Base-by-base conservation (phyloP, 1,140 invertebrate species). In the Eufriesea mexicana region DNA sequence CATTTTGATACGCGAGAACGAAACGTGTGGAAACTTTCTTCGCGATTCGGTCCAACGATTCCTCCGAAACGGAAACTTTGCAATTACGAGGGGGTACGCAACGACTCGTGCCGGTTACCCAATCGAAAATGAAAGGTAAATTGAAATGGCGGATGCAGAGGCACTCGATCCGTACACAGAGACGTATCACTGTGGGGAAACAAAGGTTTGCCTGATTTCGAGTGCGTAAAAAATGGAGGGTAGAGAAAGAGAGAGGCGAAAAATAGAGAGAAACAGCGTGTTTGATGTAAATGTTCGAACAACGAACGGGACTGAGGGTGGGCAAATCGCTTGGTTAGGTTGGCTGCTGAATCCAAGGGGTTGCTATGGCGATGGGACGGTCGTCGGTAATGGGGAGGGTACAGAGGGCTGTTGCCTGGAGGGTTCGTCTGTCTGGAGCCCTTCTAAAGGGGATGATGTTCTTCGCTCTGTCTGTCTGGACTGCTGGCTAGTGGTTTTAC, bases 311-410 rank as follows among this genome's bases (percentile, higher is more conserved):
- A 57, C 20, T 66, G 55, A 61, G 61, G 55, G 47, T 23, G 75
- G 75, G 76, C 42, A 84, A 64, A 74, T 87, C 83, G 87, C 86
- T 88, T 83, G 87, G 86, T 89, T 89, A 84, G 89, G 84, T 61
- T 86, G 76, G 81, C 83, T 87, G 85, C 87, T 86, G 79, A 83
- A 86, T 88, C 80, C 81, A 74, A 87, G 92, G 92, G 91, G 92
- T 92, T 92, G 92, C 92, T 92, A 92, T 92, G 91, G 81, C 88
- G 85, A 92, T 92, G 82, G 78, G 57, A 81, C 84, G 74, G 79
- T 76, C 66, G 64, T 49, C 78, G 79, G 70, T 73, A 51, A n/a
- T n/a, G 78, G 75, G 78, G 51, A 78, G 55, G 70, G 67, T 64
- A 68, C 54, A 57, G 61, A 79, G 87, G 67, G 73, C 74, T 68